Evolutionary conservation across 2,888 invertebrate genomes (phyloP).

Genomic region (Cryptosula pallasiana): DNA sequence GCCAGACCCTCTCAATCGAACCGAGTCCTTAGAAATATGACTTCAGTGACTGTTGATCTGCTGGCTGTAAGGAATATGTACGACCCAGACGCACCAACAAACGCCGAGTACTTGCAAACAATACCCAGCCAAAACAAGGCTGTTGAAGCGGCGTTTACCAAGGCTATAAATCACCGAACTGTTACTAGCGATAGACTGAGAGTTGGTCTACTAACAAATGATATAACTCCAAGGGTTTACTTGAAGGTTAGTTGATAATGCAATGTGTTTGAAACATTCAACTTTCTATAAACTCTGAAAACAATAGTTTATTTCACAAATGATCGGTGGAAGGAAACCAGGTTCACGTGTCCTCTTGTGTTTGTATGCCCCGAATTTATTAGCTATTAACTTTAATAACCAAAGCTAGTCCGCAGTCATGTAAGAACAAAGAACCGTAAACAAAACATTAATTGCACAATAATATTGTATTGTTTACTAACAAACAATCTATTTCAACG

Average conservation of each 20-base stretch:
- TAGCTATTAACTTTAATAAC: too few species aligned
- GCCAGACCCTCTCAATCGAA: not conserved
- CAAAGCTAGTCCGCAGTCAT: too few species aligned
- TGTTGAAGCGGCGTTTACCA: not conserved
- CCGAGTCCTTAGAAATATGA: not conserved
- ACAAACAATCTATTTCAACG: too few species aligned
- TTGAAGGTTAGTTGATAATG: slow-evolving; percentile 7
- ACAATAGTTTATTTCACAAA: too few species aligned
- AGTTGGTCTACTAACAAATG: slow-evolving; percentile 13
- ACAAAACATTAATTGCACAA: too few species aligned
- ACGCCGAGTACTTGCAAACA: not conserved
- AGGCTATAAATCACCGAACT: not conserved
- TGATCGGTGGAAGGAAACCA: too few species aligned
- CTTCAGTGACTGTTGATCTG: not conserved
- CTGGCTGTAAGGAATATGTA: not conserved
- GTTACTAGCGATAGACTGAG: slow-evolving; percentile 14
- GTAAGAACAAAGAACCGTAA: too few species aligned
- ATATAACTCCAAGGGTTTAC: slow-evolving; percentile 13
- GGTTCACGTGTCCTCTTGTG: too few species aligned
- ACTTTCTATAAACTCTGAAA: too few species aligned
- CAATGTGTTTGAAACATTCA: too few species aligned
- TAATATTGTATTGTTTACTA: too few species aligned
- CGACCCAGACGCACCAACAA: not conserved
- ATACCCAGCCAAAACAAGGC: not conserved
- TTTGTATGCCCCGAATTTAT: too few species aligned